Conservation (phyloP, 2,113 vertebrate genomes). For the Psophia crepitans region DNA sequence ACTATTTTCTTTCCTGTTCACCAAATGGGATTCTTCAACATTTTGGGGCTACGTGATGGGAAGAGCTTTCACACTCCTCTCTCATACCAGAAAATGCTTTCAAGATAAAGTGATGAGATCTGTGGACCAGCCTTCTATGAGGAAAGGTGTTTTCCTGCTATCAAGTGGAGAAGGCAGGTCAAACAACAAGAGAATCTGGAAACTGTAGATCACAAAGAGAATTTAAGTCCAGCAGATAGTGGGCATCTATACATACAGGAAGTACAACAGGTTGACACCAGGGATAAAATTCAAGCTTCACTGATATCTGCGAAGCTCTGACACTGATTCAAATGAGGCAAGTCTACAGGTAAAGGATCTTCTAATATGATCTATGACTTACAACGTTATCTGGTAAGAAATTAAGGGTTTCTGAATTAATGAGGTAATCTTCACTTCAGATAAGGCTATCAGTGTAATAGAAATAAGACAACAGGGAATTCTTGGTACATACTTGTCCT, state of each 20-base stretch:
- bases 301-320: neutral
- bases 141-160: neutral
- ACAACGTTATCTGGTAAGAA: neutral
- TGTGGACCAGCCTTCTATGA: neutral
- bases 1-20: neutral
- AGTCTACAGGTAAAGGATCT: neutral
- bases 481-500: conserved; percentile 81
- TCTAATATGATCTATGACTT: neutral
- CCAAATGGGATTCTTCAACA: neutral
- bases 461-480: neutral
- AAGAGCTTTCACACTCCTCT: neutral
- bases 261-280: neutral
- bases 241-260: neutral
- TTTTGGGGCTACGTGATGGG: neutral
- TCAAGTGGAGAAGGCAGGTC: neutral
- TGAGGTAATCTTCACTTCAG: neutral
- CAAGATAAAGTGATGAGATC: neutral
- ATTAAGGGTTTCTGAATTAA: neutral
- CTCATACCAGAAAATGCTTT: neutral
- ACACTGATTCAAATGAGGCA: neutral
- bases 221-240: neutral
- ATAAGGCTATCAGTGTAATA: neutral
- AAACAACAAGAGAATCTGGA: neutral
- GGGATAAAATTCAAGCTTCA: neutral
- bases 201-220: neutral